phyloP scores from a whole-genome alignment of 2,113 vertebrate genomes.

The Lepus americanus region DNA sequence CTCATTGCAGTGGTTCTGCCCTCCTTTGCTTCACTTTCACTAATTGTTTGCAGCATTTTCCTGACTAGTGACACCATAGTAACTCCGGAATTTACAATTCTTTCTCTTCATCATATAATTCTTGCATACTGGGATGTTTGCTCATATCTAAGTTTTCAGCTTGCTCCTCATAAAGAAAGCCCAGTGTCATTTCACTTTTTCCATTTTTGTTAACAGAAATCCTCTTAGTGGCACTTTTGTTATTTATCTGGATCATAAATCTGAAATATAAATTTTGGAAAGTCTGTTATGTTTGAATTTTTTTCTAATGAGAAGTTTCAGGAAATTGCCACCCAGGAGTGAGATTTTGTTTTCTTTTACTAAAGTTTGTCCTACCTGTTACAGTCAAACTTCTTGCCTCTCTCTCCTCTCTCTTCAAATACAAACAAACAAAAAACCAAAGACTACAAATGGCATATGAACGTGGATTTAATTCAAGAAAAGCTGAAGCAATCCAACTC shows the following conservation, averaged over 20 bases:
- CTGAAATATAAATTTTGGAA: background rate
- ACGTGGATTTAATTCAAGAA: background rate
- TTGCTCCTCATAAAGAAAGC: background rate
- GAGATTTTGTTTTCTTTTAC: background rate
- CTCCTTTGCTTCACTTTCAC: background rate
- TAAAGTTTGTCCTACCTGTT: background rate
- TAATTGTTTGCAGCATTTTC: conserved; percentile 22
- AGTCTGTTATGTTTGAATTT: background rate
- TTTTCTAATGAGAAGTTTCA: background rate
- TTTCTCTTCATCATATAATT: background rate
- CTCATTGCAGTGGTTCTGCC: background rate
- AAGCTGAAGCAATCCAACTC: background rate
- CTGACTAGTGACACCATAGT: no score
- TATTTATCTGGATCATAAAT: background rate
- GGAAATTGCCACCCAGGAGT: background rate
- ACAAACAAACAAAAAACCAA: no score
- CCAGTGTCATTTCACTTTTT: background rate
- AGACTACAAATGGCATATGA: no score
- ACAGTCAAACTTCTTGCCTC: background rate
- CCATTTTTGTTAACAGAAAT: background rate
- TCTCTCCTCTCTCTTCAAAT: background rate
- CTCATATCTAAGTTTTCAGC: background rate
- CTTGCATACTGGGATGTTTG: background rate
- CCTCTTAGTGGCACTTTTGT: background rate
- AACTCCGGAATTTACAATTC: background rate